A percentile compares a stretch with the other conserved stretches of the same genome.
Evolutionary conservation across 1,140 invertebrate species (phyloP).

Genomic region (Plectrocnemia conspersa): DNA sequence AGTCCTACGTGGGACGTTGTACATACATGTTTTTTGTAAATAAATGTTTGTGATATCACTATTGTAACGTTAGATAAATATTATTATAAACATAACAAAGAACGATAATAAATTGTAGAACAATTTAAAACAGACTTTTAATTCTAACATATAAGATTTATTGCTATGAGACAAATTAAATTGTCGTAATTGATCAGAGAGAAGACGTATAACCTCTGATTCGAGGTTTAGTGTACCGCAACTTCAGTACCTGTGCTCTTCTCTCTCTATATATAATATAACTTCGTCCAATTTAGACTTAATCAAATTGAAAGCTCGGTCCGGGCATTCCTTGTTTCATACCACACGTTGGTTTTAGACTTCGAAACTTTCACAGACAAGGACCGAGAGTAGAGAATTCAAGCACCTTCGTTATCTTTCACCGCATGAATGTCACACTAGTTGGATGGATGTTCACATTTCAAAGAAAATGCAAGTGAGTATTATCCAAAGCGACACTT

Average conservation of each 20-base stretch:
- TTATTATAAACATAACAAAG: too few species aligned
- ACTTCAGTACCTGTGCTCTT: conserved; percentile 10
- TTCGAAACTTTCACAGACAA: neutral
- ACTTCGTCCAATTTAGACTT: conserved; percentile 15
- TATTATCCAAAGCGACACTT: too few species aligned
- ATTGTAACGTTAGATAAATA: neutral
- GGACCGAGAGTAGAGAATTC: neutral
- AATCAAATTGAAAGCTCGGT: conserved; percentile 16
- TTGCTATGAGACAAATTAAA: too few species aligned
- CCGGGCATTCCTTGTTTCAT: conserved; percentile 8
- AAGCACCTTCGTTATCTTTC: neutral
- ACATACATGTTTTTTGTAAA: conserved; percentile 4
- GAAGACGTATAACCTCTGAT: neutral
- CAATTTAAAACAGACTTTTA: too few species aligned
- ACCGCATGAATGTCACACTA: conserved; percentile 4
- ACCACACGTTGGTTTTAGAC: conserved; percentile 6
- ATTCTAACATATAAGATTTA: too few species aligned
- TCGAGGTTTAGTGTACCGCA: neutral
- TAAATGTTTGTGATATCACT: conserved; percentile 6
- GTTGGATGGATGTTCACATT: too few species aligned
- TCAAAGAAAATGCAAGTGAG: too few species aligned
- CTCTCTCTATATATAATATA: conserved; percentile 7
- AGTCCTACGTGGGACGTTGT: too few species aligned
- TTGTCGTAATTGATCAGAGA: too few species aligned
- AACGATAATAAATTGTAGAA: too few species aligned